phyloP scores from a whole-genome alignment of 2,797 vertebrate species.

The Apogon talboti region DNA sequence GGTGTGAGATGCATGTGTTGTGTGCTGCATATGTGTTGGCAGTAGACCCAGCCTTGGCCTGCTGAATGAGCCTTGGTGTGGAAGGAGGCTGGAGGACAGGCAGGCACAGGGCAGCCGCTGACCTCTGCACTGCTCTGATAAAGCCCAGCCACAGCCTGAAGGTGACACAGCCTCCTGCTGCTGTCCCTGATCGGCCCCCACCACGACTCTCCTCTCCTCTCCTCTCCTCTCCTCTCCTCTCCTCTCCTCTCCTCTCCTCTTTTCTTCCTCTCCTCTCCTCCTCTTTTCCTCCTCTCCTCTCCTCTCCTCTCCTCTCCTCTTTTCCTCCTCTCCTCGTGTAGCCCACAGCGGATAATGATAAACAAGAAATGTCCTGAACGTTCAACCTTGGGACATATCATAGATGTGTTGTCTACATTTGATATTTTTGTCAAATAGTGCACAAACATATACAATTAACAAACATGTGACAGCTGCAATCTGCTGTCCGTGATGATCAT shows the following conservation, averaged over 20 bases:
- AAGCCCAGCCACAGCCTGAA: constrained; percentile 42
- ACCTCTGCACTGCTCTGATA: constrained; percentile 63
- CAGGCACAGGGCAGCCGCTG: constrained; percentile 56
- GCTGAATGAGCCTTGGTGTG: constrained; percentile 19
- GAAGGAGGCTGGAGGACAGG: constrained; percentile 37
- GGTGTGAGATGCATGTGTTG: constrained; percentile 36
- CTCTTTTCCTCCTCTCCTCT: too few species aligned
- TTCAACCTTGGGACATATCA: constrained; percentile 25
- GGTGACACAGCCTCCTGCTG: constrained; percentile 32
- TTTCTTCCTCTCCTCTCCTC: too few species aligned
- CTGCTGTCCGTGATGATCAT: constrained; percentile 39
- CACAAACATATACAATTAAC: constrained; percentile 24
- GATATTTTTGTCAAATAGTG: constrained; percentile 12
- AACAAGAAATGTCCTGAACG: not conserved
- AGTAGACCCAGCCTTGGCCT: constrained; percentile 30
- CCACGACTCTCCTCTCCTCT: constrained; percentile 6
- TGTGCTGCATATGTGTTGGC: constrained; percentile 16
- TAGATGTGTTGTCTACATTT: constrained; percentile 24
- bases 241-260: too few species aligned
- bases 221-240: too few species aligned
- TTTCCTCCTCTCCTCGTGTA: too few species aligned
- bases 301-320: too few species aligned
- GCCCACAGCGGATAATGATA: not conserved
- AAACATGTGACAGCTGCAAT: constrained; percentile 52
- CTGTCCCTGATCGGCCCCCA: constrained; percentile 5